Base-by-base conservation (phyloP, 1,140 invertebrate genomes). In the Glossosoma conforme region DNA sequence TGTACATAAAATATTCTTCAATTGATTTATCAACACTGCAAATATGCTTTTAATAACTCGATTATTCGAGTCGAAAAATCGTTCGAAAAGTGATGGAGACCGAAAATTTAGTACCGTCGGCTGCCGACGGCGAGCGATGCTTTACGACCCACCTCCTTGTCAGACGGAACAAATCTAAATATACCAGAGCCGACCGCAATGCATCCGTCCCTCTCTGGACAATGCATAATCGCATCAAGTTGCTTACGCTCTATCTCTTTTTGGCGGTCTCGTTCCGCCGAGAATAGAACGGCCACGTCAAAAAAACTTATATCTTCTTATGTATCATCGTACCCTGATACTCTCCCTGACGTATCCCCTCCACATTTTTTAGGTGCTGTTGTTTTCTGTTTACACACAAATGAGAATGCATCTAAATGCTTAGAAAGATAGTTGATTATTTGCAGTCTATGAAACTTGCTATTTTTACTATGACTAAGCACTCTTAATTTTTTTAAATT, bases 131-230 rank as follows among this genome's bases (percentile, higher is more conserved):
- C 49, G 41, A 36, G 46, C 51, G 46, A 58, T 58, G 47, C 56
- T 58, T 58, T 58, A 58, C 47, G 56, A 51, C 56, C 56, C 56
- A 58, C 55, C 55, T 58, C 49, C 50, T 53, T 38, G 49, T 33
- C 4, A 33, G n/a, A 13, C 15, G 32, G n/a, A 33, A 13, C 32
- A 15, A 13, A 5, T 13, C n/a, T 33, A 33, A 33, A 13, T 33
- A 33, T 33, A 33, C 15, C 32, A 33, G 15, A 33, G 32, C 32
- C 15, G 3, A 3, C n/a, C 11, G 15, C 11, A 13, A n/a, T 41
- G 42, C 37, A 36, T 9, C 21, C 22, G 20, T 50, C 48, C 37
- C 48, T 1, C 28, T 50, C 48, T 21, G 10, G 14, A 24, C 10
- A 32, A 42, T 38, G 5, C n/a, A 20, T 22, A 49, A 3, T 49